Evolutionary conservation across 2,888 invertebrate species (phyloP), one percentile per base, ranked within the genome.

Genomic region (Diadegma fenestrale): DNA sequence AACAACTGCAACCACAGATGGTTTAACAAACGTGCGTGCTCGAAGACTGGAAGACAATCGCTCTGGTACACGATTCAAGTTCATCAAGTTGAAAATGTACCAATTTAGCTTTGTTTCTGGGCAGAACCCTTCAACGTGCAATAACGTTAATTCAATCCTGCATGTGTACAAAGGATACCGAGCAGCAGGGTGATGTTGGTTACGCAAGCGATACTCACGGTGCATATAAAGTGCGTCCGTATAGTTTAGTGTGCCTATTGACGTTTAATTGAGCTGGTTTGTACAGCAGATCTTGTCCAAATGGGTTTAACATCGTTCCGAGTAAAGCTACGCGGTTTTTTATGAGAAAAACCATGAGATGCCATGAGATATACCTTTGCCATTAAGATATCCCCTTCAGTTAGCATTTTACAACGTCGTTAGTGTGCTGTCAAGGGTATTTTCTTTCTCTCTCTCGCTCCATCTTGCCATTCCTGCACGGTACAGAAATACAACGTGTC

Each of bases 301-400:
- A 77, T 66, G 58, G 63, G 87, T 89, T 87, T 58, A 58, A n/a
- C 43, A 33, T n/a, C 19, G 41, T 69, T 58, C n/a, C 43, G 41
- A 43, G 54, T 68, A 14, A 41, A 43, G 3, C 33, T n/a, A 48
- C 48, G 90, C 89, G 77, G 4, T 30, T 82, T 80, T 83, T 83
- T 84, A 80, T 84, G 71, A 64, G 84, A 86, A 87, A 87, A 73
- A 26, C 48, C 26, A n/a, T 37, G 30, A 26, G 41, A 43, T 30
- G 43, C 58, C 45, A 51, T 76, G n/a, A n/a, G 72, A 80, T 76
- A 80, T 90, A 90, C 89, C 89, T 89, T 86, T 89, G 89, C 90
- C 90, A 91, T 91, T 91, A 92, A 92, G 19, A 90, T 90, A 92
- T 92, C 91, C 91, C 92, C 92, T 92, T 92, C 92, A 92, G 91